Evolutionary conservation across 1,140 invertebrate genomes (phyloP).

Genomic region (Eurosta solidaginis): DNA sequence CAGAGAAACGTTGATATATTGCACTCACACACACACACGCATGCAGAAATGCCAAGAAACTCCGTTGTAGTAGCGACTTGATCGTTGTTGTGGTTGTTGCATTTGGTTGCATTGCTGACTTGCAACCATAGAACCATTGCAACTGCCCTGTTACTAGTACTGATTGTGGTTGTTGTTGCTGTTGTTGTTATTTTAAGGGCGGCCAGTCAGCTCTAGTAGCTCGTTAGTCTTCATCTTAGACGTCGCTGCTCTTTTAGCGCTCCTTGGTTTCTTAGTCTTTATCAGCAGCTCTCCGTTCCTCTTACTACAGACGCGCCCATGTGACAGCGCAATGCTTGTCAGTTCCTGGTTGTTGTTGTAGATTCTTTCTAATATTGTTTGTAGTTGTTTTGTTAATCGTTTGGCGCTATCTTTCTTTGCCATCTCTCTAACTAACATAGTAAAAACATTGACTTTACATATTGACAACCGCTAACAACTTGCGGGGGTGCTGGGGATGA

Average conservation of each 20-base stretch:
- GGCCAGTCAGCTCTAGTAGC: neutral
- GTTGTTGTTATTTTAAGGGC: neutral
- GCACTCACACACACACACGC: neutral
- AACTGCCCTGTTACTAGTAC: neutral
- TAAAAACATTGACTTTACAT: too few relatives aligned
- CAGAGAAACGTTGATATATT: neutral
- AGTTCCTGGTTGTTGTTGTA: constrained; percentile 26
- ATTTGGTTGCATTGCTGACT: neutral
- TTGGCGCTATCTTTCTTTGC: too few relatives aligned
- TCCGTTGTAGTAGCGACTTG: neutral
- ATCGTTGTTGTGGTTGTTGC: neutral
- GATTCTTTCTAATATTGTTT: neutral
- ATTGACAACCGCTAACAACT: too few relatives aligned
- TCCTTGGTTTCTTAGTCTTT: neutral
- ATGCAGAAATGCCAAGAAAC: neutral
- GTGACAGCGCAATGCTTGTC: neutral
- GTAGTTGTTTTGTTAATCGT: neutral
- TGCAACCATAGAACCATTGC: neutral
- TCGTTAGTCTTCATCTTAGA: neutral
- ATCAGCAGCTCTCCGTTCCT: neutral
- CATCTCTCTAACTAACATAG: neutral
- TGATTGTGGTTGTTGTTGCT: neutral
- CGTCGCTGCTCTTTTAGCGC: too few relatives aligned
- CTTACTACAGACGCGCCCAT: neutral
- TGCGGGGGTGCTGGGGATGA: too few relatives aligned